Conservation (phyloP, 2,113 vertebrate genomes). For the Polypterus senegalus region DNA sequence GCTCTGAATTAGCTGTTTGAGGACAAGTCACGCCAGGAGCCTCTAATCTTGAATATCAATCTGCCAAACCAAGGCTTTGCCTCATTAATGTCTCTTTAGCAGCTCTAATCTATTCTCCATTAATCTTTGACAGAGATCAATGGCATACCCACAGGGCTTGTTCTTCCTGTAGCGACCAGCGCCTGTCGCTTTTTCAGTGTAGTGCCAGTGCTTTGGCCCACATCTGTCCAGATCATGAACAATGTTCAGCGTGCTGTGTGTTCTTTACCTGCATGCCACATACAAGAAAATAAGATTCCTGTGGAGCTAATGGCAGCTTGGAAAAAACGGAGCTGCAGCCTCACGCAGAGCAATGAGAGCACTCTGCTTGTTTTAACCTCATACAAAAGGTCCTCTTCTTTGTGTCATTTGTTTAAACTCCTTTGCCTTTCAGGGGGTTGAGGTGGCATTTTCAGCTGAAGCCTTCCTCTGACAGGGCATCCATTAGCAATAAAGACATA, state of each 20-base stretch:
- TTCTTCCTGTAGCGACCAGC: conserved; percentile 18
- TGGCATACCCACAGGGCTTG: conserved; percentile 28
- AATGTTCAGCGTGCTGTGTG: not conserved
- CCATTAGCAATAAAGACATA: no score
- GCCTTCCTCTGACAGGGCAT: no score
- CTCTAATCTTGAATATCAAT: conserved; percentile 7
- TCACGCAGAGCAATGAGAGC: not conserved
- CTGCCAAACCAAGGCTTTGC: conserved; percentile 24
- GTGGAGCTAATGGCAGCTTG: conserved; percentile 10
- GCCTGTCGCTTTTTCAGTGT: no score
- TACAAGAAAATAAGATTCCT: not conserved
- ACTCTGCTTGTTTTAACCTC: no score
- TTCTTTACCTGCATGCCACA: conserved; percentile 4
- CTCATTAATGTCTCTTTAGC: conserved; percentile 51
- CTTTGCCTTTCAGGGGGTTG: no score
- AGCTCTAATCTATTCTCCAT: conserved; percentile 16
- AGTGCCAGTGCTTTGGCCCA: no score
- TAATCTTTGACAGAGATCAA: conserved; percentile 34
- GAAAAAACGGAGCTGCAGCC: not conserved
- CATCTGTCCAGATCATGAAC: no score
- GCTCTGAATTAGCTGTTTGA: conserved; percentile 6
- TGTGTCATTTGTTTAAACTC: no score
- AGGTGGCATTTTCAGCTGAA: no score
- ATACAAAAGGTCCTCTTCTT: no score
- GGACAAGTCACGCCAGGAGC: conserved; percentile 6